phyloP scores from a whole-genome alignment of 2,888 invertebrate species.

The Bimastos eiseni region DNA sequence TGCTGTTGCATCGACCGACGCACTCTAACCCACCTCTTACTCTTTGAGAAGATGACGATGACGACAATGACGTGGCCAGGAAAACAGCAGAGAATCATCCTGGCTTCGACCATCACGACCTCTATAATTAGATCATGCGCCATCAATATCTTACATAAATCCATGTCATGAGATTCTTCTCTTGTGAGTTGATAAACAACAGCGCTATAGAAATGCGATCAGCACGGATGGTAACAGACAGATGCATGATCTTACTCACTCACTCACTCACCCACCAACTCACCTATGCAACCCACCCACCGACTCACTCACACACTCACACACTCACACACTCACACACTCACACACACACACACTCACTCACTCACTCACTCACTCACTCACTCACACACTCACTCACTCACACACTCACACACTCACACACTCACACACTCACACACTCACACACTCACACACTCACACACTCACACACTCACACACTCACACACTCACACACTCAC shows the following conservation, averaged over 20 bases:
- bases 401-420: background rate
- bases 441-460: too few relatives aligned
- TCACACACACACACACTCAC: background rate
- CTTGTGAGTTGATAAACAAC: background rate
- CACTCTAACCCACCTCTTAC: background rate
- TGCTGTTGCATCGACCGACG: background rate
- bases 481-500: background rate
- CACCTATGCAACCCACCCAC: too few relatives aligned
- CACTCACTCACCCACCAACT: too few relatives aligned
- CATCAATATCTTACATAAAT: background rate
- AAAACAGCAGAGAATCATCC: background rate
- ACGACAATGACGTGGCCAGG: background rate
- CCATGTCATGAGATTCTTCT: background rate
- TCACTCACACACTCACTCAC: too few relatives aligned
- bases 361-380: too few relatives aligned
- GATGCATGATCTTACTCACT: background rate
- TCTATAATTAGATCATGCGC: background rate
- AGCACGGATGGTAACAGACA: too few relatives aligned
- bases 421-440: too few relatives aligned
- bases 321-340: background rate
- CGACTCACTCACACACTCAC: too few relatives aligned
- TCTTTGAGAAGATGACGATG: background rate
- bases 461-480: background rate
- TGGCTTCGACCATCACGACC: background rate
- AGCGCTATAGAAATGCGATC: background rate